These are phyloP conservation scores for Pammene fasciana DNA, from an alignment of 2,888 invertebrate species.

Conservation along the genomic window DNA sequence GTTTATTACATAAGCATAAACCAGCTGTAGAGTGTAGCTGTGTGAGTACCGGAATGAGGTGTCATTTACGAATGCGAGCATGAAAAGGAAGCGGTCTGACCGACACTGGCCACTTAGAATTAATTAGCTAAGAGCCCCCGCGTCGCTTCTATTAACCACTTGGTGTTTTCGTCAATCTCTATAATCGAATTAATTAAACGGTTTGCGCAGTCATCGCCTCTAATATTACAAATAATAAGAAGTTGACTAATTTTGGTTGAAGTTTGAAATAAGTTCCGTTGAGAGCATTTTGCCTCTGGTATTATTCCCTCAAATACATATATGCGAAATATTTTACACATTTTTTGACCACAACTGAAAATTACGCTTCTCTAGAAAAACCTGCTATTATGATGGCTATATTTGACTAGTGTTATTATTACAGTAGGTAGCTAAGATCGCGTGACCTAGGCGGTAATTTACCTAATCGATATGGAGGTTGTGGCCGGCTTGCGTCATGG, in stretches of 20 bases:
- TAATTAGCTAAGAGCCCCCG: constrained; percentile 47
- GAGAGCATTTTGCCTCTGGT: background rate
- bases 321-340: background rate
- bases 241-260: background rate
- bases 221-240: constrained; percentile 8
- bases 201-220: constrained; percentile 4
- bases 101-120: constrained; percentile 50
- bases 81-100: constrained; percentile 56
- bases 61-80: constrained; percentile 51
- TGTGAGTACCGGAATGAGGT: constrained; percentile 51
- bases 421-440: constrained; percentile 51
- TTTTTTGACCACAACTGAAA: background rate
- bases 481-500: constrained; percentile 71
- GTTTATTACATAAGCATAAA: constrained; percentile 48
- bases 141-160: constrained; percentile 25
- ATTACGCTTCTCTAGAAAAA: background rate
- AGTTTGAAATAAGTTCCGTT: background rate
- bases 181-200: background rate
- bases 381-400: constrained; percentile 2
- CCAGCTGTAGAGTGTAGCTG: constrained; percentile 42
- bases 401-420: constrained; percentile 35
- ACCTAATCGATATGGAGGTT: constrained; percentile 75
- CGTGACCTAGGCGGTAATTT: constrained; percentile 71
- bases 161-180: constrained; percentile 2
- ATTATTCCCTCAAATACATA: background rate